Percentiles rank a stretch among this genome's conserved stretches.
These are phyloP conservation scores for Xestia ashworthii DNA, from an alignment of 2,888 invertebrate genomes.

Conservation along the genomic window DNA sequence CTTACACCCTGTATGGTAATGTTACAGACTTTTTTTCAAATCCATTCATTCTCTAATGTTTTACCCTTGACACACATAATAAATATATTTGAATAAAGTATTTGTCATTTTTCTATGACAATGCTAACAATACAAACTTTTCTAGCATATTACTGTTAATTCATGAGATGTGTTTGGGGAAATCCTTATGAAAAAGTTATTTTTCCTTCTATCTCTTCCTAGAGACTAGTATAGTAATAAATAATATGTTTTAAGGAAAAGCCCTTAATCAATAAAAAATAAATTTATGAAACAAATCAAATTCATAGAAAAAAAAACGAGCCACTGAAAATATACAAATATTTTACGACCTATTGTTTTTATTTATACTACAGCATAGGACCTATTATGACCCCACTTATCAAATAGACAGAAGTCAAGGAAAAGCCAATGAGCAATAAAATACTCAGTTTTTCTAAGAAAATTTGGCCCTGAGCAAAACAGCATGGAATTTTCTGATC, in stretches of 20 bases:
- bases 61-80: slow-evolving; percentile 37
- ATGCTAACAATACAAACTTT: background rate
- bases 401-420: slow-evolving; percentile 1
- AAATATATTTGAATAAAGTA: slow-evolving; percentile 11
- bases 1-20: background rate
- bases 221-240: background rate
- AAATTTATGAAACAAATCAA: background rate
- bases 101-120: slow-evolving; percentile 4
- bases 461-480: background rate
- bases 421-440: background rate
- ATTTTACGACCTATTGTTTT: slow-evolving; percentile 16
- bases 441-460: background rate
- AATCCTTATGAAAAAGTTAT: background rate
- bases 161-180: background rate
- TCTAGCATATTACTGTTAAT: slow-evolving; percentile 1
- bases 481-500: background rate
- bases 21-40: slow-evolving; percentile 16
- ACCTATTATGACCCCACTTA: slow-evolving; percentile 18
- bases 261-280: background rate
- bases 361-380: slow-evolving; percentile 1
- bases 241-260: background rate
- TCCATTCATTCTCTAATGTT: slow-evolving; percentile 1
- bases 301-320: background rate
- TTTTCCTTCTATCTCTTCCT: no score
- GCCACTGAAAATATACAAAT: background rate